These are phyloP conservation scores for Gymnoscopelus microlampas DNA, from an alignment of 2,797 vertebrate genomes.

Conservation along the genomic window DNA sequence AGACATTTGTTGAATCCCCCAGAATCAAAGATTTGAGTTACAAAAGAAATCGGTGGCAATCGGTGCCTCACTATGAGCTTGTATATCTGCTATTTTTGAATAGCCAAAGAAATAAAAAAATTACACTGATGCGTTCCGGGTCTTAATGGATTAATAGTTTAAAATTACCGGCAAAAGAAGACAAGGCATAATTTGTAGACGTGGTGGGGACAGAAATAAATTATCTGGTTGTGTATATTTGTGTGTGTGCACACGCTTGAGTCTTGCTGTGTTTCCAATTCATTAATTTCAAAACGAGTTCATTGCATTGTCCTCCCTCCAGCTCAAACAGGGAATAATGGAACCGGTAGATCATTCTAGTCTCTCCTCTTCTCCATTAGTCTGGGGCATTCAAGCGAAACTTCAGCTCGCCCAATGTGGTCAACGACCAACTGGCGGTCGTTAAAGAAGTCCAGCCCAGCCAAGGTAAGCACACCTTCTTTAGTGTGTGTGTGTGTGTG, in stretches of 20 bases:
- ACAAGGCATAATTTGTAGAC: slow-evolving; percentile 14
- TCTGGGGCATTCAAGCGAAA: slow-evolving; percentile 90
- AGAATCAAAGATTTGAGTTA: no score
- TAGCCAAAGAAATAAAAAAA: no score
- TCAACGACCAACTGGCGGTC: slow-evolving; percentile 82
- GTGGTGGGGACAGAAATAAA: slow-evolving; percentile 2
- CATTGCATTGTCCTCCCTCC: slow-evolving; percentile 3
- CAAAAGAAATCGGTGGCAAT: no score
- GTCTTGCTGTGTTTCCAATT: slow-evolving; percentile 30
- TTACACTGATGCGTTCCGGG: no score
- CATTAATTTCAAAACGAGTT: slow-evolving; percentile 31
- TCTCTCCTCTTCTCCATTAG: slow-evolving; percentile 70
- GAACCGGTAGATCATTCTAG: slow-evolving; percentile 35
- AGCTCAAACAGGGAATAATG: slow-evolving; percentile 30
- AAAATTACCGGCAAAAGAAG: slow-evolving; percentile 25
- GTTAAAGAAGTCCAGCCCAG: slow-evolving; percentile 83
- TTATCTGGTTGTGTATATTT: slow-evolving; percentile 2
- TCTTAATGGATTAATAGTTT: slow-evolving; percentile 32
- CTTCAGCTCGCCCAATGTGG: slow-evolving; percentile 91
- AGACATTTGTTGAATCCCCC: no score
- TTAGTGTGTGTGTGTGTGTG: slow-evolving; percentile 2
- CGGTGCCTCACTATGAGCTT: no score
- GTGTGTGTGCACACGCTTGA: neutral
- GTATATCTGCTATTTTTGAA: no score
- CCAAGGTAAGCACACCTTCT: slow-evolving; percentile 81